Base-by-base conservation (phyloP, 2,888 invertebrate genomes). In the Pediacus dermestoides region DNA sequence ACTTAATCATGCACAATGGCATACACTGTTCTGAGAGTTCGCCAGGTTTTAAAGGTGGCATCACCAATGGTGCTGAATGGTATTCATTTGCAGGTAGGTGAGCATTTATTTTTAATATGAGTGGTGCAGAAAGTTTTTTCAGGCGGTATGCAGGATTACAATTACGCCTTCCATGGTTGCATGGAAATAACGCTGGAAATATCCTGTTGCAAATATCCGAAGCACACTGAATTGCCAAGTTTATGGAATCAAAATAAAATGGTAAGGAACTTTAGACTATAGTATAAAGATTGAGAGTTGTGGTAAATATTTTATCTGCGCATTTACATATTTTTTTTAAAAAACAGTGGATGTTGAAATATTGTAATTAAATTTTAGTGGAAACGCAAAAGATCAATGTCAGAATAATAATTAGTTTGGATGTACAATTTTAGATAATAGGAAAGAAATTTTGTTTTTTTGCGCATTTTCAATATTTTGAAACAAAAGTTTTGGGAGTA, bases 111-210 rank as follows among this genome's bases (percentile, higher is more conserved):
- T n/a, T n/a, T n/a, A n/a, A n/a, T n/a, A n/a, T n/a, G n/a, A n/a
- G n/a, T n/a, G n/a, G n/a, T 18, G 6, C 21, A 18, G n/a, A 7
- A 7, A 18, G 4, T n/a, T 21, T 31, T 50, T 52, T 14, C 30
- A 61, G 80, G 80, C 34, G 65, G 68, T 15, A 82, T 82, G 81
- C 81, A 81, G 61, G 82, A 83, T 61, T 82, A 78, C 62, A 81
- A 81, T 62, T 83, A 83, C 57, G 72, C 76, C 9, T 69, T 71
- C 61, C 76, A 74, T 48, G 81, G 81, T 3, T 79, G 78, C 49
- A 77, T 82, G 77, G 82, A 82, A 60, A 60, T 82, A 2, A 81
- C 81, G 0, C 57, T 83, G 25, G 82, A 82, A 59, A 69, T 82
- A 38, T 77, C 79, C 0, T 82, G 82, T 61, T 82, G 82, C 59